These are phyloP conservation scores for Eulemur rubriventer DNA, from an alignment of 2,797 vertebrate species.

Conservation along the genomic window DNA sequence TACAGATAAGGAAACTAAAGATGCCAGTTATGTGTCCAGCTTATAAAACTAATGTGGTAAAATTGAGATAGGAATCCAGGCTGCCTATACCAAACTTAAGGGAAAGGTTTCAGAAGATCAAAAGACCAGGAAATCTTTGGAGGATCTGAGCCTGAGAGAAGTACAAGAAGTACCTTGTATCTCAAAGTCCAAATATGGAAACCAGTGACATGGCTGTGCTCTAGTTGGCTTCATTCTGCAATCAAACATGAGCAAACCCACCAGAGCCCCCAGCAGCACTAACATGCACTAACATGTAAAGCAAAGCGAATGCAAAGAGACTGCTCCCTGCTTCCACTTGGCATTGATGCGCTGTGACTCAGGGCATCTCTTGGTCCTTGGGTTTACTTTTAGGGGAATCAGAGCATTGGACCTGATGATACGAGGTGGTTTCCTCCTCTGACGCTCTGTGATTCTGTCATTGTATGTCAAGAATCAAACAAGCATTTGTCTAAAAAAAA, in stretches of 20 bases:
- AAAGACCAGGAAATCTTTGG: constrained; percentile 25
- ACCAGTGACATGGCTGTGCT: neutral
- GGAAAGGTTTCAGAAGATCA: neutral
- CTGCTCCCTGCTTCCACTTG: neutral
- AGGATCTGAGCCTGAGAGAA: constrained; percentile 6
- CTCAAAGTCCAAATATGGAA: neutral
- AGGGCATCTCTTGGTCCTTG: neutral
- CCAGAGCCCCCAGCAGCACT: neutral
- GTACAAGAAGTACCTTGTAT: neutral
- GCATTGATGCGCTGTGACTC: neutral
- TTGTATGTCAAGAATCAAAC: neutral
- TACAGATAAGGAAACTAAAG: constrained; percentile 3
- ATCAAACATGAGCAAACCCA: neutral
- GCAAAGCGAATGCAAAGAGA: neutral
- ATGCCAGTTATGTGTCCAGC: neutral
- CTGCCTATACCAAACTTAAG: neutral
- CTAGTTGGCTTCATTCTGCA: constrained; percentile 23
- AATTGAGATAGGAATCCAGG: neutral
- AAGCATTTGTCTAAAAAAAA: neutral
- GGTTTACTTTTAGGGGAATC: neutral
- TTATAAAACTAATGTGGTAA: neutral
- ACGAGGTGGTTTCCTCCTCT: neutral
- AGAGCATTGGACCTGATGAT: neutral
- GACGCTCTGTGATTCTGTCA: neutral
- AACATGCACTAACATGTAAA: neutral